A percentile compares a stretch with the other conserved stretches of the same genome.
phyloP scores from a whole-genome alignment of 2,113 vertebrate species.

The Megaleporinus macrocephalus region DNA sequence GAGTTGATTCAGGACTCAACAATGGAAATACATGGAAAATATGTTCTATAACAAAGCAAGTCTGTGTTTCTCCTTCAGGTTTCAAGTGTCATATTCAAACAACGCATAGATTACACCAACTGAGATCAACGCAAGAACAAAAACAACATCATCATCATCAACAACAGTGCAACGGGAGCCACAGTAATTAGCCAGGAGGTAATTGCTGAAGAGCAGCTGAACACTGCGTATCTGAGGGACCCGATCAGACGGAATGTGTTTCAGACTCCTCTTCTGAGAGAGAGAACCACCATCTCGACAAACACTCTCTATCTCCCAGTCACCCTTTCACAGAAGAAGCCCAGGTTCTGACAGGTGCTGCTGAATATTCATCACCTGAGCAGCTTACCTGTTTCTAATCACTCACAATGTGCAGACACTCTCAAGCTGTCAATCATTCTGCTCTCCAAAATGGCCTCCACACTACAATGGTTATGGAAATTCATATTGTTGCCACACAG shows the following conservation, averaged over 20 bases:
- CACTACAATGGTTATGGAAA: constrained; percentile 62
- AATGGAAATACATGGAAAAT: background rate
- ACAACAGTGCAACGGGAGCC: background rate
- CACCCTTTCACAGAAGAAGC: constrained; percentile 56
- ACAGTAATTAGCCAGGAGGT: constrained; percentile 10
- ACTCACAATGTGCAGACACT: constrained; percentile 75
- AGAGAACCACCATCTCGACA: background rate
- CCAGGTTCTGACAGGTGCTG: constrained; percentile 73
- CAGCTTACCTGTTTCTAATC: constrained; percentile 73
- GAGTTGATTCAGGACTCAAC: no score
- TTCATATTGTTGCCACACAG: constrained; percentile 57
- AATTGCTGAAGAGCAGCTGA: constrained; percentile 31
- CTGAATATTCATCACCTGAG: constrained; percentile 75
- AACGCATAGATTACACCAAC: background rate
- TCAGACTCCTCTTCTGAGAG: background rate
- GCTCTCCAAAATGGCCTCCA: background rate
- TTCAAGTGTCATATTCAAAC: no score
- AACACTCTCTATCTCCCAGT: constrained; percentile 20
- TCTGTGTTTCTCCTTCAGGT: background rate
- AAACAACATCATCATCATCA: background rate
- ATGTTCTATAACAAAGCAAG: background rate
- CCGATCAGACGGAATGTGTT: no score
- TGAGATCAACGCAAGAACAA: background rate
- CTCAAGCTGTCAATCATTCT: constrained; percentile 72
- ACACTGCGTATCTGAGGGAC: no score